A percentile compares a stretch with the other conserved stretches of the same genome.
phyloP scores from a whole-genome alignment of 2,113 vertebrate genomes.

The Emydocephalus ijimae region DNA sequence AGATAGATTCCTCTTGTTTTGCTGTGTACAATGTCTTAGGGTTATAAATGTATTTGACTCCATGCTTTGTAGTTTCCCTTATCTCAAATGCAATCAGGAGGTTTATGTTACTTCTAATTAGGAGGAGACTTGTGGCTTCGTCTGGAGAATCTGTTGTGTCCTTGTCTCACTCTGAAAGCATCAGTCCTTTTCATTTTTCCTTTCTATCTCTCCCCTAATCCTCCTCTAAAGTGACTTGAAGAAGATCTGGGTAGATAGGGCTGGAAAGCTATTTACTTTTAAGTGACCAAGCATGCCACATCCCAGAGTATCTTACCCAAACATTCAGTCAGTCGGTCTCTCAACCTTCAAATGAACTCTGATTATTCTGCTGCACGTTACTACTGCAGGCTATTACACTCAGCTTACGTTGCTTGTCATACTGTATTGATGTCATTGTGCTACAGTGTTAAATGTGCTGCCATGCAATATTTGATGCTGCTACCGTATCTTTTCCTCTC shows the following conservation, averaged over 20 bases:
- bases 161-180: neutral
- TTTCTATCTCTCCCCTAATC: conserved; percentile 21
- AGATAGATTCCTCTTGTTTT: conserved; percentile 17
- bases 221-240: conserved; percentile 15
- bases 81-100: conserved; percentile 16
- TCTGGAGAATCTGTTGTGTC: conserved; percentile 9
- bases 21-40: neutral
- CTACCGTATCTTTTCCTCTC: neutral
- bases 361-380: neutral
- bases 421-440: conserved; percentile 23
- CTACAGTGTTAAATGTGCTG: rapidly evolving
- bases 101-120: conserved; percentile 23
- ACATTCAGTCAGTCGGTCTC: conserved; percentile 13
- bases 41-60: conserved; percentile 18
- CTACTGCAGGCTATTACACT: conserved; percentile 15
- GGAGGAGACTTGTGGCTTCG: conserved; percentile 5
- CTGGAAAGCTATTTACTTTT: neutral
- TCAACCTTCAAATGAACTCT: neutral
- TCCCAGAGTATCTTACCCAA: neutral
- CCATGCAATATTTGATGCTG: conserved; percentile 1
- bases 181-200: neutral
- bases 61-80: neutral
- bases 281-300: neutral
- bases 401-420: conserved; percentile 27
- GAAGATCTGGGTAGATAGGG: conserved; percentile 18